Conservation (phyloP, 2,113 vertebrate species). For the Silurus asotus region DNA sequence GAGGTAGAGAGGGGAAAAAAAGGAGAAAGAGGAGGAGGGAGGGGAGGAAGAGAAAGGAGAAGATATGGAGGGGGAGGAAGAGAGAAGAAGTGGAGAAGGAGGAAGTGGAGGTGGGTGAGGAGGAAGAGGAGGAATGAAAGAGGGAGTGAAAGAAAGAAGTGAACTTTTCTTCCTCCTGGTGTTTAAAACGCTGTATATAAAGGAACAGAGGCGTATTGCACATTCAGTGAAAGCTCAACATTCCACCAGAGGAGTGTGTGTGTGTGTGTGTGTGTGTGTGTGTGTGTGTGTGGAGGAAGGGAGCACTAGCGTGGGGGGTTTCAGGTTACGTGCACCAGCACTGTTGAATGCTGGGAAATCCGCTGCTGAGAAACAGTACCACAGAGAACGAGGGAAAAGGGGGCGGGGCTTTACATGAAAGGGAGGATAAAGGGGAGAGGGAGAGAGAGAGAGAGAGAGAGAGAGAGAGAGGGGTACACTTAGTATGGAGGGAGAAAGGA, state of each 20-base stretch:
- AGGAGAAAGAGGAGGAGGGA: neutral
- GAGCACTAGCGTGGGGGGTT: neutral
- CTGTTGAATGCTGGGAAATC: slow-evolving; percentile 57
- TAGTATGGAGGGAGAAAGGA: neutral
- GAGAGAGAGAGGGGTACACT: neutral
- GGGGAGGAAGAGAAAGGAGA: neutral
- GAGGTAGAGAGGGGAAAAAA: neutral
- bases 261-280: slow-evolving; percentile 30
- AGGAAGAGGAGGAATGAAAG: neutral
- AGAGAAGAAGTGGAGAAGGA: too few species aligned
- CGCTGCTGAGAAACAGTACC: slow-evolving; percentile 52
- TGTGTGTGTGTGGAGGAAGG: slow-evolving; percentile 1
- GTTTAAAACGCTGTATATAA: slow-evolving; percentile 84
- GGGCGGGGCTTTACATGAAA: neutral
- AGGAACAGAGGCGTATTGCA: slow-evolving; percentile 95
- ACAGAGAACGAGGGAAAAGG: slow-evolving; percentile 17
- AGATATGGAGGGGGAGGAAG: neutral
- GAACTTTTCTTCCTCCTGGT: slow-evolving; percentile 78
- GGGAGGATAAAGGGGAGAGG: neutral
- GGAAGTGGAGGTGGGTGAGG: neutral
- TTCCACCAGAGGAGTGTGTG: slow-evolving; percentile 66
- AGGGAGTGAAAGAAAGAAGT: slow-evolving; percentile 69
- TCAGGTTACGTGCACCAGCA: slow-evolving; percentile 32
- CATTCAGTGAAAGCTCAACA: slow-evolving; percentile 93
- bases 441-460: neutral